Evolutionary conservation across 2,888 invertebrate genomes (phyloP).

Genomic region (Chydorus sphaericus): DNA sequence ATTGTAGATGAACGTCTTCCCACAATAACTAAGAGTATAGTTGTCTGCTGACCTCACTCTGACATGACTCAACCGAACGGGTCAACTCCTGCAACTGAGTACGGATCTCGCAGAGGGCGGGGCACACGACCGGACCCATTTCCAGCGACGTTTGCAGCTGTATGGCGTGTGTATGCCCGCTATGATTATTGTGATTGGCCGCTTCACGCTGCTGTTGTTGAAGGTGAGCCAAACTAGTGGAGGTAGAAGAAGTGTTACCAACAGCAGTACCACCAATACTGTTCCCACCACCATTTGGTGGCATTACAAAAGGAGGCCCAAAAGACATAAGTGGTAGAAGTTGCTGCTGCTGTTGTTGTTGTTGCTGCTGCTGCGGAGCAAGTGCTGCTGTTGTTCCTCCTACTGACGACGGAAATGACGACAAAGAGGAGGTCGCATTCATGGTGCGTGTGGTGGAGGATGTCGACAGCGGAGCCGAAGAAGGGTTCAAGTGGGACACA

Average conservation of each 20-base stretch:
- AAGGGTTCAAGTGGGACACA: background rate
- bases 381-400: background rate
- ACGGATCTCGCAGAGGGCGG: constrained; percentile 78
- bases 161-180: constrained; percentile 10
- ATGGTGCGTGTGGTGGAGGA: too few relatives aligned
- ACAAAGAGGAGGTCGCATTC: too few relatives aligned
- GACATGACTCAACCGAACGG: constrained; percentile 77
- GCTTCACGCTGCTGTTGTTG: background rate
- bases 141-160: constrained; percentile 9
- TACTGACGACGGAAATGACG: background rate
- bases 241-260: background rate
- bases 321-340: constrained; percentile 1
- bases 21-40: background rate
- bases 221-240: background rate
- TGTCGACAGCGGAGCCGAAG: too few relatives aligned
- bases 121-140: constrained; percentile 13
- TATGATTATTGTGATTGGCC: background rate
- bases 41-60: constrained; percentile 54
- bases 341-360: background rate
- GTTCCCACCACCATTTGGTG: background rate
- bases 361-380: background rate
- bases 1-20: background rate
- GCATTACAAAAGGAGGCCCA: background rate
- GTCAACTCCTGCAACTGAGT: constrained; percentile 84
- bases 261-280: background rate